Conservation (phyloP, 2,797 vertebrate species). For the Aphelocoma californica region DNA sequence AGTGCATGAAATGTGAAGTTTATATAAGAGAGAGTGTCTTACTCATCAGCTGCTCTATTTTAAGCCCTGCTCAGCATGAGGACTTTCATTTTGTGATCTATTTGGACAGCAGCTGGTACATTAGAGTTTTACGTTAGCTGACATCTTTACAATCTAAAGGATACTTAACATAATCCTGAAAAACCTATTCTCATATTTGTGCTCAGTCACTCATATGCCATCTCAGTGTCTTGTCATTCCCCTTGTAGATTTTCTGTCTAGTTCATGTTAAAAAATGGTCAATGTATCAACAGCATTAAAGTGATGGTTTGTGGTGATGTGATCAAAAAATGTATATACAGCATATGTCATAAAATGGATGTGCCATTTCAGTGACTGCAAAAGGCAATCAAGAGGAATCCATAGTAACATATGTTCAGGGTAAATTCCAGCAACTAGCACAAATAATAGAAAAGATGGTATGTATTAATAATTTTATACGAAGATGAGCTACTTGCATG, state of each 20-base stretch:
- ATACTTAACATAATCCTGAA: slow-evolving; percentile 5
- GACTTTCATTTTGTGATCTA: slow-evolving; percentile 43
- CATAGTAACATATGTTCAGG: slow-evolving; percentile 10
- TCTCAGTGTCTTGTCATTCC: background rate
- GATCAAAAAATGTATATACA: background rate
- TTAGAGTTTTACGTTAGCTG: slow-evolving; percentile 12
- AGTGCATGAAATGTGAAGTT: slow-evolving; percentile 23
- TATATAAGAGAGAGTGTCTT: slow-evolving; percentile 39
- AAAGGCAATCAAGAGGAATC: slow-evolving; percentile 35
- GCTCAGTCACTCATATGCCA: background rate
- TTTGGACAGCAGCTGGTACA: slow-evolving; percentile 52
- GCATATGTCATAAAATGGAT: background rate
- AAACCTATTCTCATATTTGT: slow-evolving; percentile 6
- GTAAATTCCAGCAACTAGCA: background rate
- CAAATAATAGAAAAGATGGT: slow-evolving; percentile 22
- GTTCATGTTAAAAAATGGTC: background rate
- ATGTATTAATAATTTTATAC: background rate
- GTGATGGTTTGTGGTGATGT: background rate
- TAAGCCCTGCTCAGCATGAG: slow-evolving; percentile 7
- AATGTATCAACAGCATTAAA: background rate
- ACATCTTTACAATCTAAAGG: slow-evolving; percentile 2
- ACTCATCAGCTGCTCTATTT: slow-evolving; percentile 56
- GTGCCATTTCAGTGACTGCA: slow-evolving; percentile 7
- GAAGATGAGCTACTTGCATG: background rate
- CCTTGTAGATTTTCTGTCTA: background rate